Evolutionary conservation across 2,888 invertebrate species (phyloP).

Genomic region (Xylocampa areola): DNA sequence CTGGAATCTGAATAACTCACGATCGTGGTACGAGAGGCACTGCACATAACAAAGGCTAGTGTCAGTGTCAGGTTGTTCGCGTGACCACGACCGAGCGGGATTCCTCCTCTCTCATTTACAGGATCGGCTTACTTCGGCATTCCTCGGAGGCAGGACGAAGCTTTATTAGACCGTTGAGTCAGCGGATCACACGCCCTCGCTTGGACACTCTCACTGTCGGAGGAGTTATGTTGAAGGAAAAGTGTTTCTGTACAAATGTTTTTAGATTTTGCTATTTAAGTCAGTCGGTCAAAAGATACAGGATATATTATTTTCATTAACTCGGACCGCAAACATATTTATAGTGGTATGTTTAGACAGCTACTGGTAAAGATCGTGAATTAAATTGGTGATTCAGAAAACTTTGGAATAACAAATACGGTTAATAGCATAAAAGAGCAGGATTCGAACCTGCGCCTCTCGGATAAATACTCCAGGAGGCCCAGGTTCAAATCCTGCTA

Average conservation of each 20-base stretch:
- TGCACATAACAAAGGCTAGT: conserved; percentile 72
- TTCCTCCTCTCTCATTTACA: conserved; percentile 78
- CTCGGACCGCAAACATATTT: no score
- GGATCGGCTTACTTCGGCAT: conserved; percentile 82
- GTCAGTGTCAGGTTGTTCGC: conserved; percentile 82
- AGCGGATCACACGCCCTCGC: conserved; percentile 57
- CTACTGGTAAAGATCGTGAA: no score
- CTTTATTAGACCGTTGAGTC: conserved; percentile 74
- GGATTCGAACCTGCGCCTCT: no score
- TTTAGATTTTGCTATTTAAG: background rate
- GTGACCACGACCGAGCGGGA: conserved; percentile 78
- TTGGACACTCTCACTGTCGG: conserved; percentile 51
- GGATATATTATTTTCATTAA: background rate
- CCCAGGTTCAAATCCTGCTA: no score
- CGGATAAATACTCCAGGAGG: no score
- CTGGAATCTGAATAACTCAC: conserved; percentile 77
- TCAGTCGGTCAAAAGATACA: background rate
- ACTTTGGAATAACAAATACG: no score
- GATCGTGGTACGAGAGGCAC: conserved; percentile 66
- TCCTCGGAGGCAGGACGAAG: conserved; percentile 72
- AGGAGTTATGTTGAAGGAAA: conserved; percentile 32
- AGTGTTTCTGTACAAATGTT: conserved; percentile 15
- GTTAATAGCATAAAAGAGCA: no score
- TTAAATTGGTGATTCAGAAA: no score
- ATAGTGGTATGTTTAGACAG: no score